Conservation (phyloP, 2,113 vertebrate species). For the Cygnus buccinator region DNA sequence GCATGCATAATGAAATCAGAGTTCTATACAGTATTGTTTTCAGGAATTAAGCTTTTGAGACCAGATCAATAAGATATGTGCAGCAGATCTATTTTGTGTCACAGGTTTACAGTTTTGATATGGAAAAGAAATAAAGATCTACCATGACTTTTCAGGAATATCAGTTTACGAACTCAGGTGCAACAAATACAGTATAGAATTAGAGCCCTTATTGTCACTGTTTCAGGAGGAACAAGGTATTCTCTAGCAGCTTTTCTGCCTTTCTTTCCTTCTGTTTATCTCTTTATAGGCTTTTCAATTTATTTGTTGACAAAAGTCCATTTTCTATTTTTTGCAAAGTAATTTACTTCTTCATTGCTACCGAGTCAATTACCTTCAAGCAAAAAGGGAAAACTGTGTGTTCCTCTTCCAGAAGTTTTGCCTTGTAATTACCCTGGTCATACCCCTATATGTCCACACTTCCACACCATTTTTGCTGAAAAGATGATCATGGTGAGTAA, state of each 20-base stretch:
- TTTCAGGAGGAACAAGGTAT: not conserved
- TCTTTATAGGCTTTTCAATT: not conserved
- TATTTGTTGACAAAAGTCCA: not conserved
- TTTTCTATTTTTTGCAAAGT: not conserved
- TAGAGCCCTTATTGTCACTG: not conserved
- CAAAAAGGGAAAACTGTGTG: not conserved
- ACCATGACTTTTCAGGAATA: not conserved
- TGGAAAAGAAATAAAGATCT: not conserved
- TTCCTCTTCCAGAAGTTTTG: not conserved
- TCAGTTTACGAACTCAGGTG: not conserved
- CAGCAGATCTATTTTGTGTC: not conserved
- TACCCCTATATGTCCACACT: accelerated
- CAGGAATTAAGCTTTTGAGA: not conserved
- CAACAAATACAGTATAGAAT: not conserved
- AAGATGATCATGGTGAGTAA: not conserved
- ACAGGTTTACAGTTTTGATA: not conserved
- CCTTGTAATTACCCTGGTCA: not conserved
- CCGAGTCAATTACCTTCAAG: not conserved
- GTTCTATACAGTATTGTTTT: not conserved
- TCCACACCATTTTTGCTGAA: not conserved
- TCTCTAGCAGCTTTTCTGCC: not conserved
- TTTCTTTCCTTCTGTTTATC: not conserved
- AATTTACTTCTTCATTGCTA: not conserved
- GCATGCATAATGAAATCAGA: not conserved
- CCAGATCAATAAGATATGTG: not conserved